Percentiles rank a stretch among this genome's conserved stretches.
Conservation (phyloP, 2,797 vertebrate species). For the Glossophaga mutica region DNA sequence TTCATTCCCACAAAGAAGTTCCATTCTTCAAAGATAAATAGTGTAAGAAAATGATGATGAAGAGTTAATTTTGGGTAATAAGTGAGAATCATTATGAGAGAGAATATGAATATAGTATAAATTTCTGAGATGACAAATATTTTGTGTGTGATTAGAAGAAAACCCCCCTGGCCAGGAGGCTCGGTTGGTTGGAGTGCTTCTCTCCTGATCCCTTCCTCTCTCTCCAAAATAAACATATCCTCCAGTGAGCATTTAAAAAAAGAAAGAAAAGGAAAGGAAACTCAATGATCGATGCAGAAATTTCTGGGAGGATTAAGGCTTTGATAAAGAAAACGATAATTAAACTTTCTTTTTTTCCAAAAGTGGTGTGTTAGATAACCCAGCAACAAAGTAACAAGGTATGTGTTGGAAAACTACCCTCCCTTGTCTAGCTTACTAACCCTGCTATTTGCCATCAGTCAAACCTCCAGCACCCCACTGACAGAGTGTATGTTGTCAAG, state of each 20-base stretch:
- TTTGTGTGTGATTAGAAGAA: neutral
- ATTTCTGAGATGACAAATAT: constrained; percentile 16
- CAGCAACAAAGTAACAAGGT: constrained; percentile 16
- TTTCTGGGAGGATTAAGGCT: constrained; percentile 11
- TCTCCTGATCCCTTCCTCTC: too few relatives aligned
- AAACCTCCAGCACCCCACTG: neutral
- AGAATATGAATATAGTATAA: neutral
- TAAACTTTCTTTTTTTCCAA: neutral
- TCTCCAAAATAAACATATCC: too few relatives aligned
- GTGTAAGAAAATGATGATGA: neutral
- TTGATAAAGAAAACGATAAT: constrained; percentile 32
- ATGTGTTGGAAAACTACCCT: neutral
- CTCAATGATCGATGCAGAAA: constrained; percentile 1
- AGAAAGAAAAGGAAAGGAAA: neutral
- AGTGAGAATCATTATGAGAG: neutral
- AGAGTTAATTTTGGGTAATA: neutral
- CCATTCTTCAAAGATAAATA: neutral
- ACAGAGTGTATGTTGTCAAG: neutral
- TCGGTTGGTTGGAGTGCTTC: neutral
- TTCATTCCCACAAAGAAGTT: neutral
- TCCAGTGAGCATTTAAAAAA: too few relatives aligned
- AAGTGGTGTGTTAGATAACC: neutral
- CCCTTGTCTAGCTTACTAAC: neutral
- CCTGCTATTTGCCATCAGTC: neutral
- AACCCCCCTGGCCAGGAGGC: neutral